phyloP scores from a whole-genome alignment of 2,888 invertebrate species.

The Polymixis lichenea region DNA sequence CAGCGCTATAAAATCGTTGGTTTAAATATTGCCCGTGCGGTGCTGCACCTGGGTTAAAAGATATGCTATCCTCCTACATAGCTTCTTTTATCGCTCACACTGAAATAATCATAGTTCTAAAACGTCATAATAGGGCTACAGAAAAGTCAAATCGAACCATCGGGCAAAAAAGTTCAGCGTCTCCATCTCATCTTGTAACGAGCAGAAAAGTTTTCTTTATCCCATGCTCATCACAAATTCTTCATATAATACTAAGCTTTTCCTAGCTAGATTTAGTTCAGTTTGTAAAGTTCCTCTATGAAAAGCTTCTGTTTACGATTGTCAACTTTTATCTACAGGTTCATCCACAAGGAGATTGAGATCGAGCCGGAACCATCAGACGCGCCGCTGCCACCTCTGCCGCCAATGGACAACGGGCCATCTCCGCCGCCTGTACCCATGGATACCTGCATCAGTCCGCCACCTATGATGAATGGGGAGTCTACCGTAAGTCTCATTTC shows the following conservation, averaged over 20 bases:
- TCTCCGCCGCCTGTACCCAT: constrained; percentile 79
- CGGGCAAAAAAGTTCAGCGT: neutral
- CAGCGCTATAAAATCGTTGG: no score
- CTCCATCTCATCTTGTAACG: neutral
- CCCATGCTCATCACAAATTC: no score
- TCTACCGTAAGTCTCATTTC: constrained; percentile 75
- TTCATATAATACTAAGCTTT: no score
- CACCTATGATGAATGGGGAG: constrained; percentile 84
- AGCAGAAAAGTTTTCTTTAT: neutral
- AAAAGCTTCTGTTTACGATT: neutral
- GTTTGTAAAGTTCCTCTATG: no score
- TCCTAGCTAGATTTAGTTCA: no score
- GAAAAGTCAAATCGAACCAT: neutral
- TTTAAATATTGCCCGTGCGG: no score
- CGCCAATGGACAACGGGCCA: constrained; percentile 66
- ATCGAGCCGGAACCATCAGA: constrained; percentile 72
- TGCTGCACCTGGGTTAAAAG: no score
- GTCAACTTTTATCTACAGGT: constrained; percentile 22
- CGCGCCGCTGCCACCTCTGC: constrained; percentile 78
- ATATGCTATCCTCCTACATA: no score
- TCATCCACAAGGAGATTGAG: constrained; percentile 69
- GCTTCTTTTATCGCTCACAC: no score
- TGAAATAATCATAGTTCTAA: neutral
- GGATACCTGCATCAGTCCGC: constrained; percentile 86
- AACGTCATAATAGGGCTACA: neutral